Conservation (phyloP, 1,140 invertebrate species). For the Alviniconcha marisindica region DNA sequence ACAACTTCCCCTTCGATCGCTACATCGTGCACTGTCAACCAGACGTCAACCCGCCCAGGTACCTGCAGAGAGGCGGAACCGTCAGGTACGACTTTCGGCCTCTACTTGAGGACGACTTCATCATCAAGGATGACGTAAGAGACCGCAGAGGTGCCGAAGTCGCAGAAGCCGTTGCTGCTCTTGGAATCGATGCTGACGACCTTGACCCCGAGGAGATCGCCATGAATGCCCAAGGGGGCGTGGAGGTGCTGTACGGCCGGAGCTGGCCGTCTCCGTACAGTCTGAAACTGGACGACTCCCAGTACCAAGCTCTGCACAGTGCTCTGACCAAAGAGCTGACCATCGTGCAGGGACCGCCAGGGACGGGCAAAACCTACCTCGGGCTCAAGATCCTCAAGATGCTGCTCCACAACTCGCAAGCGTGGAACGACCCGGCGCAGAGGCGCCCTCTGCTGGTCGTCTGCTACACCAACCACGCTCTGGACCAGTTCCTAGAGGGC, state of each 20-base stretch:
- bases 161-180: neutral
- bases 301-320: slow-evolving; percentile 74
- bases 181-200: slow-evolving; percentile 30
- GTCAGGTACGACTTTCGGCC: slow-evolving; percentile 56
- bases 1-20: slow-evolving; percentile 73
- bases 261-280: slow-evolving; percentile 63
- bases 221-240: neutral
- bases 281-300: slow-evolving; percentile 75
- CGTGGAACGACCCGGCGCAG: slow-evolving; percentile 58
- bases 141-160: slow-evolving; percentile 10
- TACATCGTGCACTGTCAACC: slow-evolving; percentile 64
- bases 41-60: slow-evolving; percentile 55
- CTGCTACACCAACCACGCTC: slow-evolving; percentile 91
- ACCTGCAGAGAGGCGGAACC: slow-evolving; percentile 42
- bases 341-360: slow-evolving; percentile 83
- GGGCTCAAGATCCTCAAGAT: slow-evolving; percentile 73
- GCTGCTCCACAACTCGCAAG: slow-evolving; percentile 68
- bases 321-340: slow-evolving; percentile 77
- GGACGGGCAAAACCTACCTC: slow-evolving; percentile 72
- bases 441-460: slow-evolving; percentile 84
- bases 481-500: slow-evolving; percentile 91
- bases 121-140: slow-evolving; percentile 47
- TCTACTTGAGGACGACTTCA: slow-evolving; percentile 51
- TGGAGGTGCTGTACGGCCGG: slow-evolving; percentile 40
- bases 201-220: slow-evolving; percentile 28